These are phyloP conservation scores for Podargus strigoides DNA, from an alignment of 2,797 vertebrate genomes.

Conservation along the genomic window DNA sequence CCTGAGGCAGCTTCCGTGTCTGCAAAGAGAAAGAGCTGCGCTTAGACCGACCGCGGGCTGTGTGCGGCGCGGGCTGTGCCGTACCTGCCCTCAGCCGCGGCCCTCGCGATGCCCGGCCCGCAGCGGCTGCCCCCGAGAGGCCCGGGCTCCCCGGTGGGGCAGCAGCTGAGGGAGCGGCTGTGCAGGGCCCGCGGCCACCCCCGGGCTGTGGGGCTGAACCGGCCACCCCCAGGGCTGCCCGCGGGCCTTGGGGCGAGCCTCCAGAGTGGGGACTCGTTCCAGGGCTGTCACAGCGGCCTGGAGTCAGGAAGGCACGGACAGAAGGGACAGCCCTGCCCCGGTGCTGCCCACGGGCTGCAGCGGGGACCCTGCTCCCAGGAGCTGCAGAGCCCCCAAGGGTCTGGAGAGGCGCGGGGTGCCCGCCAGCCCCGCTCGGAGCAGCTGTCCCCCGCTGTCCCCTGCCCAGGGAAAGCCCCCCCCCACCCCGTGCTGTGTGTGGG, in stretches of 20 bases:
- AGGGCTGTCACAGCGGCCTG: not conserved
- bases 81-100: no score
- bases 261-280: no score
- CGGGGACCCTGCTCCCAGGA: not conserved
- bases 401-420: accelerated
- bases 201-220: not conserved
- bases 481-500: not conserved
- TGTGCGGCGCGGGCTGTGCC: no score
- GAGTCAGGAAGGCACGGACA: accelerated
- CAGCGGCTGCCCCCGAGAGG: not conserved
- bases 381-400: not conserved
- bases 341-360: no score
- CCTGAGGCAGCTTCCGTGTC: slow-evolving; percentile 89
- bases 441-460: not conserved
- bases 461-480: not conserved
- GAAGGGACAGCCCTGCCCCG: not conserved
- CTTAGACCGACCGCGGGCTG: no score
- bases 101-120: accelerated
- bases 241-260: not conserved
- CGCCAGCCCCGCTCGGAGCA: accelerated
- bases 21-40: slow-evolving; percentile 63
- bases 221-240: not conserved
- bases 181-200: accelerated
- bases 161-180: not conserved
- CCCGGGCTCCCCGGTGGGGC: not conserved